Base-by-base conservation (phyloP, 2,113 vertebrate species). In the Athene noctua region DNA sequence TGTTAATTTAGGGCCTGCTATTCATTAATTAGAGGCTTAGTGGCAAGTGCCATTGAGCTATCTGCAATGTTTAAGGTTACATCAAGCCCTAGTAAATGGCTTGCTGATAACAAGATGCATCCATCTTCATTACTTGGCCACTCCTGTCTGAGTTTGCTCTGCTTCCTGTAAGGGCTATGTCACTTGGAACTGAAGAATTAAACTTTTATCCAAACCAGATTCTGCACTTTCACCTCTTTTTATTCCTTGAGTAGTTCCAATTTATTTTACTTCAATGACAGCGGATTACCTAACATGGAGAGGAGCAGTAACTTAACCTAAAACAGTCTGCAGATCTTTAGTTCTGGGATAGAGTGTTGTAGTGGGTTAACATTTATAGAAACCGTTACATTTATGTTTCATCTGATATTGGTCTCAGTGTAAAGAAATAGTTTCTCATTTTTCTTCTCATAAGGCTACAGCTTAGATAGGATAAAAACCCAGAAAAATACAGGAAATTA, bases 41-140 rank as follows among this genome's bases (percentile, higher is more conserved):
- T 99, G 99, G 98, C 98, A 99, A 98, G 98, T 98, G 98, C 98
- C 98, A 98, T 98, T 97, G 98, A 99, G 98, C 98, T 98, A 98
- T 99, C 99, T 98, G 98, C 98, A 97, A 98, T 99, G 99, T 99
- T 99, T 99, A 99, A 99, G 99, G 99, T 99, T 99, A 99, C 98
- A 98, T 99, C 99, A 98, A 98, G 98, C 98, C 98, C 97, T 97
- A 98, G 98, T 99, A 99, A 99, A 99, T 98, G 99, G 99, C 98
- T 98, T 98, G 97, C 98, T 99, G 99, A 99, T 99, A 99, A 99
- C 98, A 98, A 98, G 98, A 98, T 94, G 97, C 99, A 99, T 99
- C 99, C 98, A 98, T 99, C 99, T 99, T 99, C 99, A 99, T 99
- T 99, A 99, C 98, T 98, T 96, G 97, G 98, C 98, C 98, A 98